These are phyloP conservation scores for Mesoclemmys tuberculata DNA, from an alignment of 2,113 vertebrate genomes.

Conservation along the genomic window DNA sequence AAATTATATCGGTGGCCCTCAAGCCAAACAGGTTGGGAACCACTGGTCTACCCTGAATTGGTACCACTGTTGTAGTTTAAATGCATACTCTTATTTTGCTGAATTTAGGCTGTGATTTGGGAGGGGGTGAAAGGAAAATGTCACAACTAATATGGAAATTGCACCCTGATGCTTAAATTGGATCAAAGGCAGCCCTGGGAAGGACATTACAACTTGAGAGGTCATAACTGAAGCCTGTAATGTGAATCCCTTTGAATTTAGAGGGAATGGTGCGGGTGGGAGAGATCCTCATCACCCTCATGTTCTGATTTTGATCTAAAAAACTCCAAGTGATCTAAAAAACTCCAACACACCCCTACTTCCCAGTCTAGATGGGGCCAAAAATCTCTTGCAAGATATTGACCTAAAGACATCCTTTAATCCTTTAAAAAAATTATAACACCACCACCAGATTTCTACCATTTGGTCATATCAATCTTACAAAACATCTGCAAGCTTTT, in stretches of 20 bases:
- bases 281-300: background rate
- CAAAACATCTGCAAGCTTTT: background rate
- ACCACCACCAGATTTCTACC: background rate
- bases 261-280: background rate
- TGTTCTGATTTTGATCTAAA: background rate
- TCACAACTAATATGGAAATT: background rate
- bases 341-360: too few species aligned
- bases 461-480: background rate
- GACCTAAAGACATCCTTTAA: background rate
- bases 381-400: background rate
- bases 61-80: too few species aligned
- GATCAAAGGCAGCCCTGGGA: background rate
- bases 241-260: background rate
- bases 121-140: too few species aligned
- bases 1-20: too few species aligned
- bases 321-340: too few species aligned
- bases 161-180: background rate
- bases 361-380: background rate
- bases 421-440: background rate
- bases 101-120: too few species aligned
- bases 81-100: too few species aligned
- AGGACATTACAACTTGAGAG: background rate
- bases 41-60: too few species aligned
- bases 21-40: too few species aligned
- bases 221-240: background rate